Conservation (phyloP, 2,113 vertebrate species). For the Zosterops borbonicus region DNA sequence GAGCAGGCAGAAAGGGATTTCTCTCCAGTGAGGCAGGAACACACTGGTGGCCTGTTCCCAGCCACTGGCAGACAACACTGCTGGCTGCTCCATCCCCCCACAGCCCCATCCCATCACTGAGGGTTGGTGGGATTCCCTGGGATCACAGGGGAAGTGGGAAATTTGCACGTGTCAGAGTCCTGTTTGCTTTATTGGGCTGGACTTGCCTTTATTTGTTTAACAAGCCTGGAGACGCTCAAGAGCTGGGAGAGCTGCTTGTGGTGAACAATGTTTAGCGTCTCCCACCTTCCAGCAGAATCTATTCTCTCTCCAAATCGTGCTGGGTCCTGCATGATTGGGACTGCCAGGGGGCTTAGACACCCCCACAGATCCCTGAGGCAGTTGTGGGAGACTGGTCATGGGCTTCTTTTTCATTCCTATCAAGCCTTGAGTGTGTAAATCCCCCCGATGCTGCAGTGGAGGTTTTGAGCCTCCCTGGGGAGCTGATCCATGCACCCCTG, state of each 20-base stretch:
- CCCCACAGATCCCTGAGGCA: not conserved
- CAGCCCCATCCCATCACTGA: fast-evolving
- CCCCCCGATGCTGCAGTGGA: not conserved
- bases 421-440: not conserved
- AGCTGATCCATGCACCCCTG: not conserved
- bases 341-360: fast-evolving
- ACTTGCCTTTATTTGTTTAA: conserved; percentile 60
- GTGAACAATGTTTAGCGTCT: not conserved
- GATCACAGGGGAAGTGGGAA: not conserved
- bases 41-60: not conserved
- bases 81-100: not conserved
- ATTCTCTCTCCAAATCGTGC: not conserved
- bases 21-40: not conserved
- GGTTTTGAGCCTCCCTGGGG: not conserved
- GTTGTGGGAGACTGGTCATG: fast-evolving
- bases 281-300: not conserved
- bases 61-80: not conserved
- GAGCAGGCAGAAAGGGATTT: not conserved
- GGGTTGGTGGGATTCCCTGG: not conserved
- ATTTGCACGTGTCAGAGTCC: conserved; percentile 35
- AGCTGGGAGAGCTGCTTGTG: not conserved
- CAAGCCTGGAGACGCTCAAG: not conserved
- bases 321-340: not conserved
- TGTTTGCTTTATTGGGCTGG: conserved; percentile 59
- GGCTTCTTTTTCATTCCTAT: not conserved